Evolutionary conservation across 2,888 invertebrate species (phyloP), one percentile per base, ranked within the genome.

Genomic region (Lasioglossum villosulum): DNA sequence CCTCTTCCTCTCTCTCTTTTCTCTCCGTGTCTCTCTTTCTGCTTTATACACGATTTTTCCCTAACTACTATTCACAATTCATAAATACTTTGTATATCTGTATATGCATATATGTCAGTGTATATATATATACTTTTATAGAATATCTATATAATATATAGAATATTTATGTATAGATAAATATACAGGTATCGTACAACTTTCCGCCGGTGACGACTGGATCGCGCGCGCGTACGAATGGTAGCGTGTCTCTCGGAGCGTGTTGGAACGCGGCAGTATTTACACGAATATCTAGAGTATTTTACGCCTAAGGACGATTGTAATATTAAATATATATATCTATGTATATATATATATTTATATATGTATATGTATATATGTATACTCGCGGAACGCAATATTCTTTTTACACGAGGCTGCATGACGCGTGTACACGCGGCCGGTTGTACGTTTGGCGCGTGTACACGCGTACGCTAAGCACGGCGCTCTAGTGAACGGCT

Each of bases 31-130:
- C 14, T 45, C 16, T 30, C 23, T 30, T n/a, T n/a, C 73, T 30
- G 10, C n/a, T 90, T 89, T 92, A 90, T 92, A 92, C 91, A 92
- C 88, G 82, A 82, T 82, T 71, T 79, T 86, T 19, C 27, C 39
- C 88, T 92, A 92, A 90, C 91, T 91, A 92, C 80, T 92, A 91
- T 92, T 91, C 90, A 93, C 92, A 93, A 88, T 89, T 92, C 88
- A 91, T 92, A 92, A 92, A 91, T 91, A 92, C 89, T 88, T 82
- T 79, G 81, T 86, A 85, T 89, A 80, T 87, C 75, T 78, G 78
- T 86, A 78, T 77, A 76, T 74, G 39, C 74, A 78, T 80, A 82
- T 80, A 80, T 85, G 56, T 84, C 45, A 84, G 37, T 75, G 59
- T 82, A 56, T 84, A 66, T 86, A 78, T 88, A 76, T 79, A 16